These are phyloP conservation scores for Beris morrisii DNA, from an alignment of 2,888 invertebrate genomes.

Conservation along the genomic window DNA sequence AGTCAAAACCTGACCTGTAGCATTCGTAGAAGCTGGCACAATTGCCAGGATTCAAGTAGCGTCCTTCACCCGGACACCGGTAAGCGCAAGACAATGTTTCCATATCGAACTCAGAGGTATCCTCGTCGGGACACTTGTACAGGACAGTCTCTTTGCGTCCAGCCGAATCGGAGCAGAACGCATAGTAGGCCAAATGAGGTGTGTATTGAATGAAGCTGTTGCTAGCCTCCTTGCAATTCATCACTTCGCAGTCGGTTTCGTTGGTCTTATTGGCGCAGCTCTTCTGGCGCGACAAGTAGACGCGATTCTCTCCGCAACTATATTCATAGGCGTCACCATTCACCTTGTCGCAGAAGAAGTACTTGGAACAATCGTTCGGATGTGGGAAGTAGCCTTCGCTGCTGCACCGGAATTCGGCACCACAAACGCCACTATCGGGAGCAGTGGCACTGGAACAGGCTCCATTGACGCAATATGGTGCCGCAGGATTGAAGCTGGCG, in stretches of 20 bases:
- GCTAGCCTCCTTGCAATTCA: conserved; percentile 25
- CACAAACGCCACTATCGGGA: conserved; percentile 12
- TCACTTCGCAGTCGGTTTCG: conserved; percentile 26
- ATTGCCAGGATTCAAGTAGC: conserved; percentile 15
- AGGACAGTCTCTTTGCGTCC: conserved; percentile 24
- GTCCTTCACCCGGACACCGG: conserved; percentile 24
- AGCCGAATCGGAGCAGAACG: conserved; percentile 27
- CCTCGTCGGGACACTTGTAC: conserved; percentile 22
- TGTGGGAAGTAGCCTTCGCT: conserved; percentile 35
- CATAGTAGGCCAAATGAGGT: conserved; percentile 29
- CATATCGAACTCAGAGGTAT: conserved; percentile 31
- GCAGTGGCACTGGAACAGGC: conserved; percentile 10
- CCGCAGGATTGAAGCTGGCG: conserved; percentile 6
- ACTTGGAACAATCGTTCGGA: conserved; percentile 34
- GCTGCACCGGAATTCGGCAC: conserved; percentile 32
- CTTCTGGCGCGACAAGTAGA: conserved; percentile 29
- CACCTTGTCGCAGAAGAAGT: conserved; percentile 31
- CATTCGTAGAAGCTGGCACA: conserved; percentile 31
- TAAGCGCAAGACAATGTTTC: conserved; percentile 22
- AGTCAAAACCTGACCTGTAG: not conserved
- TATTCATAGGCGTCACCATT: conserved; percentile 28
- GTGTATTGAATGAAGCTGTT: conserved; percentile 30
- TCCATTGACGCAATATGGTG: conserved; percentile 27
- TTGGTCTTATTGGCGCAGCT: conserved; percentile 23
- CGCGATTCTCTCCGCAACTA: conserved; percentile 29